Evolutionary conservation across 2,888 invertebrate genomes (phyloP).

Genomic region (Salticus scenicus): DNA sequence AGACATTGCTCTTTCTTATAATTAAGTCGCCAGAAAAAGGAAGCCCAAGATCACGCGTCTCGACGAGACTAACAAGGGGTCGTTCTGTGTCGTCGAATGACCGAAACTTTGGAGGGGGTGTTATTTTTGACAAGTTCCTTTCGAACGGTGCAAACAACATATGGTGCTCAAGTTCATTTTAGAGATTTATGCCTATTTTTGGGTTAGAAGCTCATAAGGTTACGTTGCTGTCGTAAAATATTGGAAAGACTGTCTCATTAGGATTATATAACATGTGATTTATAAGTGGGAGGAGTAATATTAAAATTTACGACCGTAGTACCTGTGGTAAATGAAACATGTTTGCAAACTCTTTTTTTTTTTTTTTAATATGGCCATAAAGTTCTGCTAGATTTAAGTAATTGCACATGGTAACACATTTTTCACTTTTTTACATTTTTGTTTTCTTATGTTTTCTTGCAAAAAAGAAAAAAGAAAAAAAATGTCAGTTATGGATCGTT

Average conservation of each 20-base stretch:
- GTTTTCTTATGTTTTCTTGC: no score
- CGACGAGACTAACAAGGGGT: slow-evolving; percentile 49
- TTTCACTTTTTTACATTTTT: no score
- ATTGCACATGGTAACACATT: no score
- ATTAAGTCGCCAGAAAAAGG: neutral
- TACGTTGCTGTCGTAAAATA: neutral
- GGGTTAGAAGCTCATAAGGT: neutral
- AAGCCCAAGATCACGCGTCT: slow-evolving; percentile 26
- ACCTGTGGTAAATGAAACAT: no score
- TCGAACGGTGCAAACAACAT: neutral
- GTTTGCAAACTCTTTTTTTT: no score
- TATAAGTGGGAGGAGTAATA: neutral
- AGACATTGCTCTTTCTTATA: slow-evolving; percentile 11
- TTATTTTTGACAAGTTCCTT: slow-evolving; percentile 15
- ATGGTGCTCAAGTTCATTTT: neutral
- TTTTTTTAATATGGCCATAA: no score
- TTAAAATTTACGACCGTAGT: neutral
- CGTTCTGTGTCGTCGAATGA: slow-evolving; percentile 45
- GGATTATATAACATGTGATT: neutral
- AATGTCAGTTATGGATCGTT: no score
- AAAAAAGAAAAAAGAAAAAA: no score
- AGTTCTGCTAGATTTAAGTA: no score
- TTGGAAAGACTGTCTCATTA: neutral
- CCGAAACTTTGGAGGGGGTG: slow-evolving; percentile 8
- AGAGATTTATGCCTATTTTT: slow-evolving; percentile 9